Base-by-base conservation (phyloP, 2,113 vertebrate genomes). In the Pseudorasbora parva region DNA sequence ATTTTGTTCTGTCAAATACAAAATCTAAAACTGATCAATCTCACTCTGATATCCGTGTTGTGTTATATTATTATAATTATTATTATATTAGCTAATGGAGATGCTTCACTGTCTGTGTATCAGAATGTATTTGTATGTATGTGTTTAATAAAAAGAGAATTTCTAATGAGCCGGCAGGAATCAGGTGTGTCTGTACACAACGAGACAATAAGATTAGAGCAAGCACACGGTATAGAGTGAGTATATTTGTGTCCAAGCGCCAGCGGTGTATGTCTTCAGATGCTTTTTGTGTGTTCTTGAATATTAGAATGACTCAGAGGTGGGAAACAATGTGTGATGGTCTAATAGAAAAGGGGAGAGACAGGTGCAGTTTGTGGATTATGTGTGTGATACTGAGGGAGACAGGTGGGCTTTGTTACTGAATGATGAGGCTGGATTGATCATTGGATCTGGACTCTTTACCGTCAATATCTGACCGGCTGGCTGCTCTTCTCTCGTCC, bases 171-270 rank as follows among this genome's bases (percentile, higher is more conserved):
- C 60, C 69, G 17, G 56, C 81, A 75, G 57, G 73, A 82, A 78
- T 51, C 84, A 82, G 30, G 41, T 47, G 43, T 60, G 17, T n/a
- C 30, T 10, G 33, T 49, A 64, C 51, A 62, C 54, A 54, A 57
- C 1, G 37, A 49, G 37, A 60, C 27, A 10, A 51, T 62, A 30
- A 68, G 84, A 73, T 76, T 51, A 74, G 84, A 75, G 90, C 92
- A 92, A 90, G 37, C 90, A 64, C 86, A 89, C 82, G 43, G 66
- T 43, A 83, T 19, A 86, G 83, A 69, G 80, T 83, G 83, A 62
- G 72, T 76, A 23, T 73, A 51, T 78, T 74, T 74, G 56, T 66
- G n/a, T 79, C 54, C 54, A 19, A 54, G 64, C 49, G n/a, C 64
- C 19, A 51, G 56, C 37, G 57, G 60, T 72, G 82, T 45, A 62